Evolutionary conservation across 2,797 vertebrate genomes (phyloP).

Genomic region (Lindbergichthys nudifrons): DNA sequence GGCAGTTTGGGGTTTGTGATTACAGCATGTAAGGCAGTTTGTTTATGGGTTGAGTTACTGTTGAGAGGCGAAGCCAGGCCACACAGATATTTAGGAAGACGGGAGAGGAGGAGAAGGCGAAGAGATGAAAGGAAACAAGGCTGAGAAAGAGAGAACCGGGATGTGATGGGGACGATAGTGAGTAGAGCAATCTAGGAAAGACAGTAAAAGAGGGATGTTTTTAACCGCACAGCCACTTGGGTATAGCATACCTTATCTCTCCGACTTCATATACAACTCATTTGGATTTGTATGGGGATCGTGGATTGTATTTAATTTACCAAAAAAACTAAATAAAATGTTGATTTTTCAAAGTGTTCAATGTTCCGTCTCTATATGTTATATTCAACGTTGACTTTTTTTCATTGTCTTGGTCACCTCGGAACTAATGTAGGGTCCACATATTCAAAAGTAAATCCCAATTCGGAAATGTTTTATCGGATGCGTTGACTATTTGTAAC

Average conservation of each 20-base stretch:
- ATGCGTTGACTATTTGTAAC: not conserved
- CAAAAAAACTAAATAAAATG: too few relatives aligned
- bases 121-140: constrained; percentile 56
- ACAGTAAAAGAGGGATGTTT: constrained; percentile 51
- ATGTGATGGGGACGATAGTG: constrained; percentile 53
- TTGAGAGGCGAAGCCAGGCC: constrained; percentile 93
- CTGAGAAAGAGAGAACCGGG: constrained; percentile 33
- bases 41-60: constrained; percentile 96
- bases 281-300: not conserved
- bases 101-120: constrained; percentile 48
- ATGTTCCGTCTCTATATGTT: not conserved
- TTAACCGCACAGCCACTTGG: constrained; percentile 3
- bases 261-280: not conserved
- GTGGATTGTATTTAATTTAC: not conserved
- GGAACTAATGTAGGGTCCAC: too few relatives aligned
- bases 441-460: too few relatives aligned
- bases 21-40: constrained; percentile 95
- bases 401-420: not conserved
- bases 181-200: constrained; percentile 25
- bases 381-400: not conserved
- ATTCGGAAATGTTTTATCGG: too few relatives aligned
- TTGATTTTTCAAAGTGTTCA: too few relatives aligned
- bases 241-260: constrained; percentile 11
- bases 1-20: constrained; percentile 90
- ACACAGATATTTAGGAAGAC: constrained; percentile 90